These are phyloP conservation scores for Mechanitis messenoides DNA, from an alignment of 2,888 invertebrate genomes.

Conservation along the genomic window DNA sequence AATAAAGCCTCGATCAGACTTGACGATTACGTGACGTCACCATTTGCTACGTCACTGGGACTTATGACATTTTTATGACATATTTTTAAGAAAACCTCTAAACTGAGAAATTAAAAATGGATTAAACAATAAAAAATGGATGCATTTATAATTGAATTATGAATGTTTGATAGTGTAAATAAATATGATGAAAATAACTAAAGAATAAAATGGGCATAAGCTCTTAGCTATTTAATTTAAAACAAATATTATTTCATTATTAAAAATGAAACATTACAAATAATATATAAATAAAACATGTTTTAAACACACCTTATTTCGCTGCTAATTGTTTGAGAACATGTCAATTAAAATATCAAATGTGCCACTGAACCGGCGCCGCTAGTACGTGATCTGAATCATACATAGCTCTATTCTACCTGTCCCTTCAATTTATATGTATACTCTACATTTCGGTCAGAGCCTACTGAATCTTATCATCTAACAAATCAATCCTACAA, in stretches of 20 bases:
- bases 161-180: too few relatives aligned
- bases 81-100: too few relatives aligned
- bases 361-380: conserved; percentile 38
- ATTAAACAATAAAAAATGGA: too few relatives aligned
- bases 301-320: conserved; percentile 1
- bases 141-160: too few relatives aligned
- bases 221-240: too few relatives aligned
- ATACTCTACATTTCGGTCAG: conserved; percentile 34
- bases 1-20: conserved; percentile 25
- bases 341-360: conserved; percentile 36
- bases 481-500: conserved; percentile 7
- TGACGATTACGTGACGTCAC: conserved; percentile 14
- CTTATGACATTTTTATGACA: too few relatives aligned
- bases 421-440: conserved; percentile 55
- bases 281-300: not conserved
- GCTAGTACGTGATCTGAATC: conserved; percentile 39
- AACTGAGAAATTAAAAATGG: too few relatives aligned
- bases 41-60: conserved; percentile 4
- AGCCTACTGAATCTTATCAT: not conserved
- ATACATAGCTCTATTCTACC: conserved; percentile 13
- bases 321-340: conserved; percentile 26
- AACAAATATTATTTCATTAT: too few relatives aligned
- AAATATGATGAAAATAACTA: too few relatives aligned
- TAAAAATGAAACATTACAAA: not conserved
- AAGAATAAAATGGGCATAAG: too few relatives aligned